Conservation (phyloP, 2,888 invertebrate species). For the Andrena flavipes region DNA sequence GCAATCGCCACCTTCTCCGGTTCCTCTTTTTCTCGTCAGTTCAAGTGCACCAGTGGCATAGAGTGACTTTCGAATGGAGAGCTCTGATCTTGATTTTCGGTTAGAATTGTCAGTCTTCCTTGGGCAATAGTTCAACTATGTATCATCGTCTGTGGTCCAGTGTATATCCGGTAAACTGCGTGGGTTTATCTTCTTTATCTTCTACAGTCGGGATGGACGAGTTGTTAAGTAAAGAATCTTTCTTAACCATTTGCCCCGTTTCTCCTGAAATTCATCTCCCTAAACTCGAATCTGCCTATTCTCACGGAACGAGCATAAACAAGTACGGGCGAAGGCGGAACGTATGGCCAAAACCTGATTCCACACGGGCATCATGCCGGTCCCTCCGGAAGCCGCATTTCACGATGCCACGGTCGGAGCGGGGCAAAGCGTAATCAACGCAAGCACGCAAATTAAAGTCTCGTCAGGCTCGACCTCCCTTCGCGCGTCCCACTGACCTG, state of each 20-base stretch:
- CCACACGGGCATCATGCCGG: background rate
- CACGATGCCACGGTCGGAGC: slow-evolving; percentile 12
- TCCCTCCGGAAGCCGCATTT: slow-evolving; percentile 15
- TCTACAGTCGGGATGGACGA: too few species aligned
- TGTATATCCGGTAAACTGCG: too few species aligned
- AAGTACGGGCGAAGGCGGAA: background rate
- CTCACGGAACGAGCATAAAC: background rate
- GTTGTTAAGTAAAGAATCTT: too few species aligned
- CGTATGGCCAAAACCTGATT: slow-evolving; percentile 33
- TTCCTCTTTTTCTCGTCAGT: slow-evolving; percentile 13
- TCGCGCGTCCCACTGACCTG: slow-evolving; percentile 77
- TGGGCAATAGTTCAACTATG: too few species aligned
- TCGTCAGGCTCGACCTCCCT: slow-evolving; percentile 61
- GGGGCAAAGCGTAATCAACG: slow-evolving; percentile 65
- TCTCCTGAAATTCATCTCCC: too few species aligned
- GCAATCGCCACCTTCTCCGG: slow-evolving; percentile 26
- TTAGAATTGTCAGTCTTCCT: background rate
- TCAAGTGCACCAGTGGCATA: background rate
- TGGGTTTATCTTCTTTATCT: too few species aligned
- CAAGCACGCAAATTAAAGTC: slow-evolving; percentile 72
- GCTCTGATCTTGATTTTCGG: background rate
- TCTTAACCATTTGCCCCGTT: too few species aligned
- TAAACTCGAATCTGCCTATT: background rate
- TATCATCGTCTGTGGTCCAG: too few species aligned
- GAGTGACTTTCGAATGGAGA: background rate